Conservation (phyloP, 2,888 invertebrate species). For the Charanyca ferruginea region DNA sequence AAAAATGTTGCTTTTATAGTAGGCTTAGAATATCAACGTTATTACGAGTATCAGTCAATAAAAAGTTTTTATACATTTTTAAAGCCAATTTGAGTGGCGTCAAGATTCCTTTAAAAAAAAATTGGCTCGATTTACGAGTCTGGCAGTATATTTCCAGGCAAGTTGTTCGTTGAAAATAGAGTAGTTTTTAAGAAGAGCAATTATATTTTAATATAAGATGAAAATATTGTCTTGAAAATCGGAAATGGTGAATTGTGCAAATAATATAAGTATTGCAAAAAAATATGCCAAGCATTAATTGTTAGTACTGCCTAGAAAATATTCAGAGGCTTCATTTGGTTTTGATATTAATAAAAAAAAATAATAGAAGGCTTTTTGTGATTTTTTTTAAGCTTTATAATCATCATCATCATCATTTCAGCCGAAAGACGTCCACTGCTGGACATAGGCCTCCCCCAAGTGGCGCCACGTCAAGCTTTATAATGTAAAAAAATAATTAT, state of each 20-base stretch:
- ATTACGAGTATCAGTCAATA: not conserved
- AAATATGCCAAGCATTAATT: too few species aligned
- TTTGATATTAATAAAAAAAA: not conserved
- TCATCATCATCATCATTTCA: too few species aligned
- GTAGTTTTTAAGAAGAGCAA: conserved; percentile 12
- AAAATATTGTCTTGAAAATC: not conserved
- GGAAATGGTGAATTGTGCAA: conserved; percentile 3
- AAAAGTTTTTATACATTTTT: too few species aligned
- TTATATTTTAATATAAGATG: conserved; percentile 1
- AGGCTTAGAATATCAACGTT: not conserved
- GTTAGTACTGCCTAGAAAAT: not conserved
- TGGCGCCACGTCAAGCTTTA: conserved; percentile 21
- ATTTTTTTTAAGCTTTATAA: too few species aligned
- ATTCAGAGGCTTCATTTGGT: not conserved
- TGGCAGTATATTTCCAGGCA: conserved; percentile 1
- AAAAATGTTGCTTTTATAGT: not conserved
- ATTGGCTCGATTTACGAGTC: not conserved
- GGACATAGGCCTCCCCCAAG: too few species aligned
- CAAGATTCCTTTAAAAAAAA: not conserved
- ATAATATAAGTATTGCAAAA: not conserved
- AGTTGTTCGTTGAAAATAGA: not conserved
- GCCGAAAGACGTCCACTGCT: too few species aligned
- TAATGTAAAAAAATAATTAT: not conserved
- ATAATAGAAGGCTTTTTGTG: not conserved
- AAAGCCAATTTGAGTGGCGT: not conserved